A percentile compares a stretch with the other conserved stretches of the same genome.
Conservation (phyloP, 2,797 vertebrate genomes). For the Acropternis orthonyx region DNA sequence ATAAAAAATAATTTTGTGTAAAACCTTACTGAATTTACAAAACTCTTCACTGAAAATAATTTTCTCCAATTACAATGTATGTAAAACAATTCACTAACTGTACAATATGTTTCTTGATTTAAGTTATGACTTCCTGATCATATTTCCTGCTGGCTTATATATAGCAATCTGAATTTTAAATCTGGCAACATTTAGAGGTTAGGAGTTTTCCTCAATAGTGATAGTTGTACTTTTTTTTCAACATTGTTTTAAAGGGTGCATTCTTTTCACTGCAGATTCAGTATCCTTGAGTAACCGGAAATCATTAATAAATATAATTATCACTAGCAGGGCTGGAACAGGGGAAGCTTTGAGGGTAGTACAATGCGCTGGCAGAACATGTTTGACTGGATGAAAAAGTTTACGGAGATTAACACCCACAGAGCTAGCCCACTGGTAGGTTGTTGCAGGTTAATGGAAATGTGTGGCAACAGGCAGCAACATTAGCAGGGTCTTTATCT, state of each 20-base stretch:
- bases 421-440: background rate
- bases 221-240: background rate
- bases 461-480: constrained; percentile 22
- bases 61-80: background rate
- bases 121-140: background rate
- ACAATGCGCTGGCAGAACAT: background rate
- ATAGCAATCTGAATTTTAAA: background rate
- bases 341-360: background rate
- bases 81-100: background rate
- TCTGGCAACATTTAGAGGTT: background rate
- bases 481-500: constrained; percentile 43
- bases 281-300: constrained; percentile 18
- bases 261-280: background rate
- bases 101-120: background rate
- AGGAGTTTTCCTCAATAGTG: background rate
- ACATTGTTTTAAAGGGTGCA: background rate
- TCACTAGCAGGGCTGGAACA: background rate
- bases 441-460: constrained; percentile 59
- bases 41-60: background rate
- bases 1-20: background rate
- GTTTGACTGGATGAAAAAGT: constrained; percentile 31
- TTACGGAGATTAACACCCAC: constrained; percentile 18
- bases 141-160: background rate
- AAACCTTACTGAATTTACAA: background rate
- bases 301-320: constrained; percentile 24